Base-by-base conservation (phyloP, 2,888 invertebrate genomes). In the Scaptomyza parva region DNA sequence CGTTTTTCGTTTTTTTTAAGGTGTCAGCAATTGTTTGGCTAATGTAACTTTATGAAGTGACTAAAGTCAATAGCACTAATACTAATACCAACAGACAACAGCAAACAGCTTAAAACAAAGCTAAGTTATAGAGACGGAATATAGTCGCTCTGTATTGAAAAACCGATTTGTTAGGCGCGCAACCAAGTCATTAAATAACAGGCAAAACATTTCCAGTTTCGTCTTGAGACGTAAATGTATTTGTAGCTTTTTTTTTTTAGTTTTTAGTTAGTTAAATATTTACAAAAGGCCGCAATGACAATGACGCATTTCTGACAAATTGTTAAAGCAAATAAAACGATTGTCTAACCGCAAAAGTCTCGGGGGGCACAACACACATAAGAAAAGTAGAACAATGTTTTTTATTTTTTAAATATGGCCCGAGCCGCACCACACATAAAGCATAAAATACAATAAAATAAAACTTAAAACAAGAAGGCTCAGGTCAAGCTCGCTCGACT, bases 351-450 rank as follows among this genome's bases (percentile, higher is more conserved):
- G 69, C 80, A 69, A 71, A 70, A 62, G 50, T 69, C 61, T 60
- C 63, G 35, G 9, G 30, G 30, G 53, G 44, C 62, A 76, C 51
- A 63, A 53, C 65, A 41, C 62, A 76, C 51, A 63, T 55, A 70
- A 41, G 68, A 86, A 85, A 86, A 78, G 82, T 86, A 86, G 86
- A 83, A 86, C 86, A 86, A 59, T 78, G 55, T 55, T 44, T 65
- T 62, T 70, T 58, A 70, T 55, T 44, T 65, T 62, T 70, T 58
- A 70, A 62, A 76, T 76, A 70, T 65, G 76, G 74, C 48, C 41
- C 57, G 76, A 70, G 43, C 69, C 58, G 37, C 60, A 65, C 69
- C 58, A 33, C 60, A 65, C 63, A 75, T 51, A 53, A 59, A 47
- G 44, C 52, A 58, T 61, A 28, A 55, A 70, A 58, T 33, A 28